Conservation (phyloP, 2,113 vertebrate genomes). For the Neogale vison region DNA sequence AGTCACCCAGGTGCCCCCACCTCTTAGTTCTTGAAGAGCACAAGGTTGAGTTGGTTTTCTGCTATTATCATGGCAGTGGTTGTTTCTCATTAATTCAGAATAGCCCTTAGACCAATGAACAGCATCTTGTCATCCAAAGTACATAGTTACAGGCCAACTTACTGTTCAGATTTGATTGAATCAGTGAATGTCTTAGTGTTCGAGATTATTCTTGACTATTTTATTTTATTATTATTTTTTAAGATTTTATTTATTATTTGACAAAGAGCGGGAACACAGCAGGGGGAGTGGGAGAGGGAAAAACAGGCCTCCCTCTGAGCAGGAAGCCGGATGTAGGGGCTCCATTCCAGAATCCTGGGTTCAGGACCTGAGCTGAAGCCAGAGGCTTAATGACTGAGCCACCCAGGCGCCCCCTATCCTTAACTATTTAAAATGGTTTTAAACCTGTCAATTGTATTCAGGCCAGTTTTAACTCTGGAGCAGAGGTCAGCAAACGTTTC, state of each 20-base stretch:
- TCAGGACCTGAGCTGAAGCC: too few species aligned
- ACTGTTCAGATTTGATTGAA: not conserved
- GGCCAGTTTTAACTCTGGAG: not conserved
- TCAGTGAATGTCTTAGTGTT: not conserved
- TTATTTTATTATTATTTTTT: too few species aligned
- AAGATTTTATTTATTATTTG: too few species aligned
- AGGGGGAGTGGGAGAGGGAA: too few species aligned
- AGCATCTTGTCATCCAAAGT: not conserved
- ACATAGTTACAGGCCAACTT: not conserved
- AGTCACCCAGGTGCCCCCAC: not conserved
- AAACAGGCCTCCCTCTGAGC: too few species aligned
- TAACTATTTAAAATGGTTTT: constrained; percentile 24
- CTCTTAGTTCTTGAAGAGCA: not conserved
- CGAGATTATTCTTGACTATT: not conserved
- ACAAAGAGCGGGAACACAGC: too few species aligned
- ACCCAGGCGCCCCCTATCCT: not conserved
- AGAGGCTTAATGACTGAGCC: too few species aligned
- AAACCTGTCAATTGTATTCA: not conserved
- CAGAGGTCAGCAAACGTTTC: not conserved
- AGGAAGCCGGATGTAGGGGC: too few species aligned
- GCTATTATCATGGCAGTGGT: not conserved
- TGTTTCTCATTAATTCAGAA: not conserved
- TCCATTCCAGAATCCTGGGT: too few species aligned
- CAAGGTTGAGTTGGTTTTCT: not conserved
- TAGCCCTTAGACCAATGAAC: not conserved